Evolutionary conservation across 1,140 invertebrate species (phyloP).

Genomic region (Heliconius congener): DNA sequence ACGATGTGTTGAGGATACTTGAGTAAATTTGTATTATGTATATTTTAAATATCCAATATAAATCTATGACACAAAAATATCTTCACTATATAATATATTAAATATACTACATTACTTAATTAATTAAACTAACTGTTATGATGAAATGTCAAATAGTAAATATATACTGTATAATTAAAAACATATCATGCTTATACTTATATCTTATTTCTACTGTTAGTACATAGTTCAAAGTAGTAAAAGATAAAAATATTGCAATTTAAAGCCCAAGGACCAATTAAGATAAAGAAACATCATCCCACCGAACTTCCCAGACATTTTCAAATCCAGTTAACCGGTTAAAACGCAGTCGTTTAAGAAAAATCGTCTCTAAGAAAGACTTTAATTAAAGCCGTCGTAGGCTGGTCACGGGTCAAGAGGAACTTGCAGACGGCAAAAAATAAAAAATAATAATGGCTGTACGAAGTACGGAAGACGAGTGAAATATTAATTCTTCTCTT

Average conservation of each 20-base stretch:
- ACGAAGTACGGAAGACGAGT: neutral
- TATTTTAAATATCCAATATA: too few species aligned
- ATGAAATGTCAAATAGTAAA: too few species aligned
- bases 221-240: neutral
- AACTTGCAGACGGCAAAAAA: conserved; percentile 59
- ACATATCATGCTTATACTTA: too few species aligned
- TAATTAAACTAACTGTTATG: too few species aligned
- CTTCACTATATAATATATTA: too few species aligned
- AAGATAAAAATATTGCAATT: neutral
- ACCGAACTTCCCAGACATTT: conserved; percentile 65
- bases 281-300: conserved; percentile 33
- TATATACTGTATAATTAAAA: too few species aligned
- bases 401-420: conserved; percentile 54
- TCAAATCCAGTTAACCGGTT: conserved; percentile 55
- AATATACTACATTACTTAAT: too few species aligned
- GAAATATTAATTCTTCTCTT: conserved; percentile 14
- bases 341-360: conserved; percentile 58
- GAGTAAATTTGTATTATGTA: too few species aligned
- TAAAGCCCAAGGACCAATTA: conserved; percentile 9
- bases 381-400: conserved; percentile 69
- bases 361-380: conserved; percentile 56
- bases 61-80: too few species aligned
- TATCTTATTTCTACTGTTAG: too few species aligned
- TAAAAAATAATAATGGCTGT: conserved; percentile 62
- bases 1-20: too few species aligned